A percentile compares a stretch with the other conserved stretches of the same genome.
These are phyloP conservation scores for Argopecten irradians DNA, from an alignment of 1,140 invertebrate genomes.

Conservation along the genomic window DNA sequence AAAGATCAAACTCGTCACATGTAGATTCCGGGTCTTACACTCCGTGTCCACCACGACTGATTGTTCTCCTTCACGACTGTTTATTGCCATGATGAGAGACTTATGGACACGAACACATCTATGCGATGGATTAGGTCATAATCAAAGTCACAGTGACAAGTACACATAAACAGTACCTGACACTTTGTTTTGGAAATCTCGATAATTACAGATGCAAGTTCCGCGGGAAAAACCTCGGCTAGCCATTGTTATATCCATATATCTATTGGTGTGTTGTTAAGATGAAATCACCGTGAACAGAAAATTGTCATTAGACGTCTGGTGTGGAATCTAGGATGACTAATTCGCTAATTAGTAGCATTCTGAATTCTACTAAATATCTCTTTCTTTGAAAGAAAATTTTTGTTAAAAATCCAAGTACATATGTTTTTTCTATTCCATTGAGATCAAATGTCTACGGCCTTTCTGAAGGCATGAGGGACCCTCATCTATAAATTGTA, in stretches of 20 bases:
- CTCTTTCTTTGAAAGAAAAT: neutral
- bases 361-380: neutral
- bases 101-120: neutral
- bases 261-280: neutral
- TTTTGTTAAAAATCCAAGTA: constrained; percentile 1
- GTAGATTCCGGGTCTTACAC: neutral
- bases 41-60: too few species aligned
- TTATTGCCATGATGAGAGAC: too few species aligned
- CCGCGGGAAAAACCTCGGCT: neutral
- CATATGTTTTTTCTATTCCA: neutral
- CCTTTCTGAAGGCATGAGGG: neutral
- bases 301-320: constrained; percentile 1
- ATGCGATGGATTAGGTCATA: neutral
- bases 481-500: constrained; percentile 17
- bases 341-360: neutral
- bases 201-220: neutral
- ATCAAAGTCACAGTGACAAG: neutral
- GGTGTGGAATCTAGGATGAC: neutral
- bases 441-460: neutral
- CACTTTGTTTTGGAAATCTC: neutral
- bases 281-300: neutral
- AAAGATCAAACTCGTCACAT: neutral
- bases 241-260: neutral
- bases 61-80: too few species aligned
- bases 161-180: neutral